Conservation (phyloP, 1,140 invertebrate species). For the Wasmannia auropunctata region DNA sequence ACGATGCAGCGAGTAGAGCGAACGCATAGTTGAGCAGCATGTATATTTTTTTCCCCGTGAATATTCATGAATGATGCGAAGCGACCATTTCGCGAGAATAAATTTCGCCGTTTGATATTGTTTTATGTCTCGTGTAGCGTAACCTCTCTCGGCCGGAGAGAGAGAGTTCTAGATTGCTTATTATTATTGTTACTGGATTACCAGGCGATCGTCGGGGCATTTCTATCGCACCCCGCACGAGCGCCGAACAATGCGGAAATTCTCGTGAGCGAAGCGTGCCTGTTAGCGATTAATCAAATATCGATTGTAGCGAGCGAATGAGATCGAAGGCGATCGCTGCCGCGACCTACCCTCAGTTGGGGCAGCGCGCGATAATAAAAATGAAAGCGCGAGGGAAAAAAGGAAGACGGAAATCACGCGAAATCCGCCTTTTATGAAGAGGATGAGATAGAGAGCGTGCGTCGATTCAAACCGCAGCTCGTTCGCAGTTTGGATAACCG, state of each 20-base stretch:
- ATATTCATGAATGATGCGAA: conserved; percentile 33
- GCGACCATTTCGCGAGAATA: background rate
- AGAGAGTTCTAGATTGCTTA: background rate
- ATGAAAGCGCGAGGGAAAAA: background rate
- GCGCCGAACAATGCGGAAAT: conserved; percentile 55
- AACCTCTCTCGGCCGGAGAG: background rate
- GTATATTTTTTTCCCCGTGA: background rate
- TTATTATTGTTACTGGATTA: background rate
- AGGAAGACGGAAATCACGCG: background rate
- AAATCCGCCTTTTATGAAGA: background rate
- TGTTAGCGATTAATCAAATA: conserved; percentile 68
- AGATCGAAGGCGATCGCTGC: conserved; percentile 54
- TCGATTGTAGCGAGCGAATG: conserved; percentile 54
- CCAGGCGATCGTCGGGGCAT: background rate
- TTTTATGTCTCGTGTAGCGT: background rate
- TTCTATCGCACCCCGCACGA: conserved; percentile 1
- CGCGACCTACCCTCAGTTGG: background rate
- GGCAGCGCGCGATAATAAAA: background rate
- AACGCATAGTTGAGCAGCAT: background rate
- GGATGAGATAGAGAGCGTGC: background rate
- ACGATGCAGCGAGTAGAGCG: background rate
- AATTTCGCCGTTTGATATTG: conserved; percentile 4
- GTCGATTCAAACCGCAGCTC: background rate
- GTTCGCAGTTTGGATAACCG: background rate
- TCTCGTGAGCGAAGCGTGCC: conserved; percentile 45